Conservation (phyloP, 2,797 vertebrate species). For the Steatocranus sp. region DNA sequence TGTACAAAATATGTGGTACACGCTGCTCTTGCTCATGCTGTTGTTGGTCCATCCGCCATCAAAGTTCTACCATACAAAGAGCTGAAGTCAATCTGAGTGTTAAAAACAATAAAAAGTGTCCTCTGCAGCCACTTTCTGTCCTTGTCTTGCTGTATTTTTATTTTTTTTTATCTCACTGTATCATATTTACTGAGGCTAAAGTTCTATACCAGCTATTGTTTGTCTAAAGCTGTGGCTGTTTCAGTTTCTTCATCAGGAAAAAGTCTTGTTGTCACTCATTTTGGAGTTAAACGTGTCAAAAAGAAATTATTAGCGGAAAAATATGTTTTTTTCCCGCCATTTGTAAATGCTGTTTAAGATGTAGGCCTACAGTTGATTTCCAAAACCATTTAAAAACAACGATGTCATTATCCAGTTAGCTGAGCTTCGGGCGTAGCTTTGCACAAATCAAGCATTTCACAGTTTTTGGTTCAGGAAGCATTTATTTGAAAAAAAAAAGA, state of each 20-base stretch:
- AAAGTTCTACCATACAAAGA: background rate
- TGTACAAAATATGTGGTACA: background rate
- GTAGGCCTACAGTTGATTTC: background rate
- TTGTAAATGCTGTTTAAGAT: background rate
- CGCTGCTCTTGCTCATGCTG: accelerated
- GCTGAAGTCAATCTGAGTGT: background rate
- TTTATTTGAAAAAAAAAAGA: accelerated
- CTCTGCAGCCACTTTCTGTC: background rate
- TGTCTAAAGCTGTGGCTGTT: background rate
- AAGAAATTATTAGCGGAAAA: accelerated
- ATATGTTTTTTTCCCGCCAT: background rate
- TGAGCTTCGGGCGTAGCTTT: background rate
- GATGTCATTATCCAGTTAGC: background rate
- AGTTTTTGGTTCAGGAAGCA: background rate
- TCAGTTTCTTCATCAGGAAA: background rate
- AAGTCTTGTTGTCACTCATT: background rate
- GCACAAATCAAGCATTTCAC: background rate
- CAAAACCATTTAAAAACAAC: background rate
- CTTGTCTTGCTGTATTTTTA: background rate
- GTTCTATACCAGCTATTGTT: background rate
- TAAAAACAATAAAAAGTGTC: background rate
- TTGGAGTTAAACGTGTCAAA: accelerated
- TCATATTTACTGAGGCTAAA: background rate
- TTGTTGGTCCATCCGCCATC: background rate
- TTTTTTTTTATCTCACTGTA: background rate